Evolutionary conservation across 35 echinoderm and acorn worm genomes (phyloP).

Genomic region (Ophiothrix spiculata): DNA sequence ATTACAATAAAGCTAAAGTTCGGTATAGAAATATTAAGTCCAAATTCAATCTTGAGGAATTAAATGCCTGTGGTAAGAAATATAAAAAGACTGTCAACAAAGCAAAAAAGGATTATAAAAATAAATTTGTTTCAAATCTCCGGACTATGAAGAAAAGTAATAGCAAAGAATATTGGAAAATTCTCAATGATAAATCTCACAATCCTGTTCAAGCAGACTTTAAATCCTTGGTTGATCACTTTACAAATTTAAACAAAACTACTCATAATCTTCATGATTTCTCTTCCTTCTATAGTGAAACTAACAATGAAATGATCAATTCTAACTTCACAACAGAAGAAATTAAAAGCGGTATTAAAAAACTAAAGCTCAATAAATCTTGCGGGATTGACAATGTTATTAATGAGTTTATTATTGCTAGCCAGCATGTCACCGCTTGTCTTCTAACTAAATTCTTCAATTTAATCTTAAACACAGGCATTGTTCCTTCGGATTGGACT

Average conservation of each 20-base stretch:
- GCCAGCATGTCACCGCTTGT: not conserved
- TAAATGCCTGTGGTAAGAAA: too few relatives aligned
- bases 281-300: too few relatives aligned
- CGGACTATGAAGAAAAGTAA: too few relatives aligned
- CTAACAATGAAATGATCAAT: not conserved
- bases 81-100: too few relatives aligned
- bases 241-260: not conserved
- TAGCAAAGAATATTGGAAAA: not conserved
- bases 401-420: not conserved
- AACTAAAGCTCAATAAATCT: not conserved
- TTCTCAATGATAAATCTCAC: not conserved
- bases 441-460: not conserved
- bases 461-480: not conserved
- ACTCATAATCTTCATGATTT: not conserved
- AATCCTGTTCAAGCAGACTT: not conserved
- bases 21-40: too few relatives aligned
- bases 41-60: too few relatives aligned
- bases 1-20: too few relatives aligned
- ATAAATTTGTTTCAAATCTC: too few relatives aligned
- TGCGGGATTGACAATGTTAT: not conserved
- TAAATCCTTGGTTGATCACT: not conserved
- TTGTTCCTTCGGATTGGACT: conserved; percentile 11
- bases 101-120: too few relatives aligned
- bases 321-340: not conserved
- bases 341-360: not conserved